These are phyloP conservation scores for Myopa tessellatipennis DNA, from an alignment of 2,888 invertebrate species.

Conservation along the genomic window DNA sequence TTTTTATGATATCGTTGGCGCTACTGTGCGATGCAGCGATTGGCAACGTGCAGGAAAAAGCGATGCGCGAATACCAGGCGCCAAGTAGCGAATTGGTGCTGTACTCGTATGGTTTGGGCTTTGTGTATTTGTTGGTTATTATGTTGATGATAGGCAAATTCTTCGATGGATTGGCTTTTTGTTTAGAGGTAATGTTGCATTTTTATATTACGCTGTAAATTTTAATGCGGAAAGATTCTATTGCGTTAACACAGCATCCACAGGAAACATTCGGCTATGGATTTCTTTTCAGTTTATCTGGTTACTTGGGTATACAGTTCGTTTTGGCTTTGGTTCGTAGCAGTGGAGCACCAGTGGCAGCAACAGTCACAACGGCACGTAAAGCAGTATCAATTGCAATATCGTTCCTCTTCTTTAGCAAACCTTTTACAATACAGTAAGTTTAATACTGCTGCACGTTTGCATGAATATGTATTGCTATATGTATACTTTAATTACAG, in stretches of 20 bases:
- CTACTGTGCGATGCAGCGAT: slow-evolving; percentile 94
- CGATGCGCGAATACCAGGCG: slow-evolving; percentile 86
- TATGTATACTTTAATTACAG: slow-evolving; percentile 70
- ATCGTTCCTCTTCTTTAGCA: slow-evolving; percentile 93
- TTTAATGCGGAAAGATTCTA: slow-evolving; percentile 42
- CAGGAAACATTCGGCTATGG: slow-evolving; percentile 85
- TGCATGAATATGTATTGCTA: neutral
- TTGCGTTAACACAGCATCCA: slow-evolving; percentile 72
- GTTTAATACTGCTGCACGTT: slow-evolving; percentile 55
- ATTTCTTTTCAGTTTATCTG: slow-evolving; percentile 85
- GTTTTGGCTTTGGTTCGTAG: slow-evolving; percentile 90
- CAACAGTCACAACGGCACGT: slow-evolving; percentile 90
- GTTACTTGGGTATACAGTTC: slow-evolving; percentile 93
- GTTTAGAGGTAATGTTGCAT: slow-evolving; percentile 74
- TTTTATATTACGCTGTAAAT: slow-evolving; percentile 34
- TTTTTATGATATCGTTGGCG: slow-evolving; percentile 84
- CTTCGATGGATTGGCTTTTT: slow-evolving; percentile 79
- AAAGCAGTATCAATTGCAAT: slow-evolving; percentile 93
- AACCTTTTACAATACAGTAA: slow-evolving; percentile 94
- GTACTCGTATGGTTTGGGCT: slow-evolving; percentile 92
- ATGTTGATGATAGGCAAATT: slow-evolving; percentile 81
- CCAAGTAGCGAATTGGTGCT: slow-evolving; percentile 91
- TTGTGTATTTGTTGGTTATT: slow-evolving; percentile 81
- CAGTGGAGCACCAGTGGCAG: slow-evolving; percentile 92
- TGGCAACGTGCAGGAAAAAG: slow-evolving; percentile 97